These are phyloP conservation scores for Luperina testacea DNA, from an alignment of 2,888 invertebrate genomes.

Conservation along the genomic window DNA sequence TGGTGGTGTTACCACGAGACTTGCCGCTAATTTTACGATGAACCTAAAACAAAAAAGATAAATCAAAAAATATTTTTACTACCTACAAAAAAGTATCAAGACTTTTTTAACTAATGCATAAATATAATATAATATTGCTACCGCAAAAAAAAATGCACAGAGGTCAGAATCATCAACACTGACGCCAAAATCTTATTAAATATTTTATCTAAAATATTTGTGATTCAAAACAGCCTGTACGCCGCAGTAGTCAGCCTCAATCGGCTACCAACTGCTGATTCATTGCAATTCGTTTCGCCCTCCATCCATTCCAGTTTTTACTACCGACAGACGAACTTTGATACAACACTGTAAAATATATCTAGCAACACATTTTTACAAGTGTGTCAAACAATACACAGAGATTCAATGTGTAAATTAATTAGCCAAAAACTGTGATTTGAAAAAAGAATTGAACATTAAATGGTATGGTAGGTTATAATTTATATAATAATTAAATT, in stretches of 20 bases:
- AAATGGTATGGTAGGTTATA: neutral
- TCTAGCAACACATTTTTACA: constrained; percentile 54
- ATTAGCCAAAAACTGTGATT: constrained; percentile 36
- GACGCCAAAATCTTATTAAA: neutral
- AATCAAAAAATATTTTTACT: neutral
- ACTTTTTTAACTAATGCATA: neutral
- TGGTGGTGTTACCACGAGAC: neutral
- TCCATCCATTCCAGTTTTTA: constrained; percentile 83
- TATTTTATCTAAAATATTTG: constrained; percentile 6
- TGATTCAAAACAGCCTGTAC: constrained; percentile 73
- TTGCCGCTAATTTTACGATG: neutral
- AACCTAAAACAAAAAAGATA: neutral
- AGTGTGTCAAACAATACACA: constrained; percentile 59
- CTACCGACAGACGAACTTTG: constrained; percentile 63
- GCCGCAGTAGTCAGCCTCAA: constrained; percentile 81
- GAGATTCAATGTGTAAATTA: constrained; percentile 41
- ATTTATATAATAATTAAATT: constrained; percentile 17
- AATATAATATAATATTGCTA: too few relatives aligned
- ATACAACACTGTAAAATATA: constrained; percentile 66
- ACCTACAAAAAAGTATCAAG: neutral
- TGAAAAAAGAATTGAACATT: constrained; percentile 9
- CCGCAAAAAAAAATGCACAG: neutral
- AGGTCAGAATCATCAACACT: neutral
- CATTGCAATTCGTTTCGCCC: constrained; percentile 86
- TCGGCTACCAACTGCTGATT: constrained; percentile 83